Base-by-base conservation (phyloP, 2,797 vertebrate genomes). In the Myotis pilosus region DNA sequence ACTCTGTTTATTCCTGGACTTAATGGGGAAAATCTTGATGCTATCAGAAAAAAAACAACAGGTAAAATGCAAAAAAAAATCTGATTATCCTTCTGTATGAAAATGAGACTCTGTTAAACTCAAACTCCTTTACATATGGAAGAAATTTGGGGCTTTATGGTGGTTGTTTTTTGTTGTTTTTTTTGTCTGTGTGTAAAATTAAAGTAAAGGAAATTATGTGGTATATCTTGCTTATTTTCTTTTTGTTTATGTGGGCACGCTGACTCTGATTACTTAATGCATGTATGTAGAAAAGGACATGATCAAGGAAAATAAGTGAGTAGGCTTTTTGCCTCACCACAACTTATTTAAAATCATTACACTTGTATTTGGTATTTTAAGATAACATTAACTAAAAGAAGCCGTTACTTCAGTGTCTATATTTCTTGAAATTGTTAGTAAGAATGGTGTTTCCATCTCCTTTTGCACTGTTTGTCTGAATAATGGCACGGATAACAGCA, bases 141-240 rank as follows among this genome's bases (percentile, higher is more conserved):
- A 92, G 71, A 94, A 84, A 87, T 94, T 86, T 89, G 74, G 55
- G 22, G 25, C 62, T 78, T 83, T 68, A 11, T 86, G 25, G 7
- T n/a, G 60, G 5, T 4, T 13, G 13, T 12, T 47, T 12, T 38
- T 38, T 6, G 6, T 38, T 38, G 5, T 20, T 55, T 36, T 83
- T 87, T 82, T 36, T 82, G 33, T 6, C 22, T 23, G 8, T 51
- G 38, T 62, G 12, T 93, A 89, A 76, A 94, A 94, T 96, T 82
- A 91, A 76, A 95, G 88, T 79, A 89, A 76, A 96, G 88, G 44
- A 78, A 95, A 94, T 92, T 62, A 75, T 79, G 36, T 85, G 72
- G 25, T 72, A 17, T 22, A 51, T 96, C 49, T 92, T 96, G 79
- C 85, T 92, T 80, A 51, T 15, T 10, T 5, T 95, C 69, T 80